These are phyloP conservation scores for Coreoperca whiteheadi DNA, from an alignment of 2,113 vertebrate species.

Conservation along the genomic window DNA sequence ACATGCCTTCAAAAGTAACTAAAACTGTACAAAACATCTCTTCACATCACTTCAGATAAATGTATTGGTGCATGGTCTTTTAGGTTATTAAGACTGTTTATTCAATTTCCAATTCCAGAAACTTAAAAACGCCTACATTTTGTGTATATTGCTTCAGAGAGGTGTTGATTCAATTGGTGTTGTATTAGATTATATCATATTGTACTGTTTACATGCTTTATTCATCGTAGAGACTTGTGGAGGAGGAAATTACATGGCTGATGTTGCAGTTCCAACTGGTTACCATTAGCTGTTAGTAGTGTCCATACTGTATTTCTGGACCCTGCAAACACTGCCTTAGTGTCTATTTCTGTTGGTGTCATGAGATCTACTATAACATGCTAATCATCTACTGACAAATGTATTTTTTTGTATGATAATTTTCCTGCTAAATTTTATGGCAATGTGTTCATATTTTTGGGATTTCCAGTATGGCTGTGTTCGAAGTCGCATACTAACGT, in stretches of 20 bases:
- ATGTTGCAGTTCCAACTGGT: slow-evolving; percentile 22
- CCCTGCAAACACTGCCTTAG: background rate
- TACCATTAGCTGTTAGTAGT: slow-evolving; percentile 36
- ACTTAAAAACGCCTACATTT: background rate
- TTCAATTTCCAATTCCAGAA: background rate
- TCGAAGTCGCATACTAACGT: too few species aligned
- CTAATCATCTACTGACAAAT: background rate
- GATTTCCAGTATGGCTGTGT: too few species aligned
- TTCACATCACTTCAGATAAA: background rate
- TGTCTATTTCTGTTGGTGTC: background rate
- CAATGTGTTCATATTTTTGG: background rate
- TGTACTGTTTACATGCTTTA: background rate
- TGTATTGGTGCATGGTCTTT: background rate
- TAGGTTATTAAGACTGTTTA: background rate
- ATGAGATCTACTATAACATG: background rate
- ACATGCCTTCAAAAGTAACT: background rate
- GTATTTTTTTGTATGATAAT: background rate
- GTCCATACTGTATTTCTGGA: background rate
- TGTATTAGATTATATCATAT: background rate
- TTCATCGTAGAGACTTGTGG: background rate
- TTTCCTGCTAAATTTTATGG: background rate
- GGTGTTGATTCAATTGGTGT: background rate
- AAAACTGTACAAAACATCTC: background rate
- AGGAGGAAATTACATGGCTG: background rate
- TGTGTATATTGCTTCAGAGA: background rate